A percentile compares a stretch with the other conserved stretches of the same genome.
These are phyloP conservation scores for Galeopsomyia nigrocyanea DNA, from an alignment of 2,888 invertebrate genomes.

Conservation along the genomic window DNA sequence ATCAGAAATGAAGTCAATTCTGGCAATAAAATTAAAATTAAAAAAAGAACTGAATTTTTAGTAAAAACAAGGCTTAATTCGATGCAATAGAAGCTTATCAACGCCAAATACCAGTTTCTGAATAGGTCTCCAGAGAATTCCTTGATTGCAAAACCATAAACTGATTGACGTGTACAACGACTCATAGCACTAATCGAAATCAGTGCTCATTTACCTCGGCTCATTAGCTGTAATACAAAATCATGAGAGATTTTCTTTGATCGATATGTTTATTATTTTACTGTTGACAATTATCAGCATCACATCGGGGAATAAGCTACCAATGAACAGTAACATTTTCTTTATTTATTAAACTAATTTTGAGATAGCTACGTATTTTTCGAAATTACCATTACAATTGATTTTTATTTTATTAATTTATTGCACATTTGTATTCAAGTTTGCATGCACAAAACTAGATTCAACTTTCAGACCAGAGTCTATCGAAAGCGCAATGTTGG, in stretches of 20 bases:
- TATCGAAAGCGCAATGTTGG: conserved; percentile 3
- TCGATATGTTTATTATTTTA: conserved; percentile 5
- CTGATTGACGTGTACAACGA: conserved; percentile 5
- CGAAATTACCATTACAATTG: neutral
- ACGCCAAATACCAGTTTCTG: no score
- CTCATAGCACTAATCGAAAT: neutral
- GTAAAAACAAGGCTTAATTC: no score
- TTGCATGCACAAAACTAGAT: conserved; percentile 22
- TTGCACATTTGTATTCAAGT: conserved; percentile 15
- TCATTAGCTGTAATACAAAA: neutral
- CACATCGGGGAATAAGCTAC: no score
- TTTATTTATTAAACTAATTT: neutral
- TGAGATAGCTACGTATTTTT: neutral
- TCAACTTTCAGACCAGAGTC: conserved; percentile 16
- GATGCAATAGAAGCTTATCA: no score
- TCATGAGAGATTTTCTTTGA: neutral
- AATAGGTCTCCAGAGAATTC: neutral
- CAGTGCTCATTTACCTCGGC: neutral
- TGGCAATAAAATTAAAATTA: no score
- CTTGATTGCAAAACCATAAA: conserved; percentile 3
- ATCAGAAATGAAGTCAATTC: neutral
- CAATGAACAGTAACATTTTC: neutral
- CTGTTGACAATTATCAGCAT: neutral
- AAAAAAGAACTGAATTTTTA: no score
- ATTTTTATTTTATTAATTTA: neutral